Percentiles rank a stretch among this genome's conserved stretches.
phyloP scores from a whole-genome alignment of 2,888 invertebrate genomes.

The Nymphalis polychloros region DNA sequence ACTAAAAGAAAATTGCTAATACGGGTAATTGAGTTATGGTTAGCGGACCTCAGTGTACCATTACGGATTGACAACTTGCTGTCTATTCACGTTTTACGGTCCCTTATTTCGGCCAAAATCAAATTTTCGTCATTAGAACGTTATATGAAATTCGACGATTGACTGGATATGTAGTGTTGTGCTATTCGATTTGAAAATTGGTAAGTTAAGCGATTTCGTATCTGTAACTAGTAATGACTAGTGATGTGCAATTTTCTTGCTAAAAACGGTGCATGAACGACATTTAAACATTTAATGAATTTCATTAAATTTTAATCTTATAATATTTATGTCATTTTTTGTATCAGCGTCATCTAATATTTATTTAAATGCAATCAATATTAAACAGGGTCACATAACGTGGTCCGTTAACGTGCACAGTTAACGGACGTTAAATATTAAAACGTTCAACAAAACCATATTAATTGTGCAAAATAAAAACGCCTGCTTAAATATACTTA shows the following conservation, averaged over 20 bases:
- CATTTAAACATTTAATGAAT: neutral
- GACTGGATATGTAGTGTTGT: constrained; percentile 54
- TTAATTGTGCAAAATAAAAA: no score
- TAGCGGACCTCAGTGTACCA: constrained; percentile 68
- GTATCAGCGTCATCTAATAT: no score
- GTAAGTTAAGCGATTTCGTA: constrained; percentile 38
- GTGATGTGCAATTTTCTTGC: constrained; percentile 1
- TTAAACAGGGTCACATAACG: no score
- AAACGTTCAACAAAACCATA: no score
- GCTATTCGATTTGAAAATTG: constrained; percentile 33
- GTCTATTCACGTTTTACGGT: constrained; percentile 41
- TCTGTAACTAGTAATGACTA: constrained; percentile 11
- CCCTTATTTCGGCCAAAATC: constrained; percentile 26
- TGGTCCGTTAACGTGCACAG: no score
- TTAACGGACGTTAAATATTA: no score
- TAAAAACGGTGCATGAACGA: neutral
- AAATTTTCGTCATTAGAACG: constrained; percentile 28
- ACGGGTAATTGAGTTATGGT: constrained; percentile 78
- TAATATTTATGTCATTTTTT: no score
- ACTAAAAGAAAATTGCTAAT: constrained; percentile 76
- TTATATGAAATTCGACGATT: constrained; percentile 13
- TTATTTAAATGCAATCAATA: no score
- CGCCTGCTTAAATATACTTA: no score
- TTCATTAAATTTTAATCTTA: no score
- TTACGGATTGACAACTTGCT: constrained; percentile 58